Conservation (phyloP, 2,797 vertebrate species). For the Ctenochaetus hawaiiensis region DNA sequence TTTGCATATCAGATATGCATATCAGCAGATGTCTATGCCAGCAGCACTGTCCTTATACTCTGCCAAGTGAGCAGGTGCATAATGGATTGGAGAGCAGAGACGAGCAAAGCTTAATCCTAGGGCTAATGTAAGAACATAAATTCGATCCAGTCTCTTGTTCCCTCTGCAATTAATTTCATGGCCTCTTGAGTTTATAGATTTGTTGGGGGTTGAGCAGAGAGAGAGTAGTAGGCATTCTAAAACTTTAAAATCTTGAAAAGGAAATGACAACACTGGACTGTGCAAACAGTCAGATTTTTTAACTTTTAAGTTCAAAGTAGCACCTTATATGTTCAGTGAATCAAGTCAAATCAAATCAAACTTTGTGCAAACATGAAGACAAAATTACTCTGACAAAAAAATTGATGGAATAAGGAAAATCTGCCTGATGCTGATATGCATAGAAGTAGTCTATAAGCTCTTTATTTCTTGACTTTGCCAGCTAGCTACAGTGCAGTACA, state of each 20-base stretch:
- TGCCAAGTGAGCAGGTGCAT: conserved; percentile 60
- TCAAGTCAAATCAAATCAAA: neutral
- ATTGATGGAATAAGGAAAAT: neutral
- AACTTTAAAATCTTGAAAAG: conserved; percentile 41
- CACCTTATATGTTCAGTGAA: neutral
- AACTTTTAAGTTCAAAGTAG: neutral
- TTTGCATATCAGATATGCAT: conserved; percentile 41
- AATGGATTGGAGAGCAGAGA: conserved; percentile 60
- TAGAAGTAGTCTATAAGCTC: neutral
- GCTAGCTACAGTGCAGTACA: neutral
- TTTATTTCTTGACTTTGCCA: neutral
- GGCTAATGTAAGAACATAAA: conserved; percentile 76
- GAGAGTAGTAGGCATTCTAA: conserved; percentile 39
- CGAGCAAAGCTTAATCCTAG: conserved; percentile 59
- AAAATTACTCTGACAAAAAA: neutral
- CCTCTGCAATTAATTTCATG: conserved; percentile 76
- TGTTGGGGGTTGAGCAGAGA: conserved; percentile 39
- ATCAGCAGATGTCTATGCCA: conserved; percentile 40
- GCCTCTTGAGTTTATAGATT: conserved; percentile 69
- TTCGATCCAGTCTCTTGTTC: conserved; percentile 74
- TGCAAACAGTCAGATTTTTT: neutral
- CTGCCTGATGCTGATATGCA: neutral
- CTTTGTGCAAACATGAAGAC: neutral
- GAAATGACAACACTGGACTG: conserved; percentile 3
- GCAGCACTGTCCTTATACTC: conserved; percentile 25